Conservation (phyloP, 2,888 invertebrate genomes). For the Notocelia uddmanniana region DNA sequence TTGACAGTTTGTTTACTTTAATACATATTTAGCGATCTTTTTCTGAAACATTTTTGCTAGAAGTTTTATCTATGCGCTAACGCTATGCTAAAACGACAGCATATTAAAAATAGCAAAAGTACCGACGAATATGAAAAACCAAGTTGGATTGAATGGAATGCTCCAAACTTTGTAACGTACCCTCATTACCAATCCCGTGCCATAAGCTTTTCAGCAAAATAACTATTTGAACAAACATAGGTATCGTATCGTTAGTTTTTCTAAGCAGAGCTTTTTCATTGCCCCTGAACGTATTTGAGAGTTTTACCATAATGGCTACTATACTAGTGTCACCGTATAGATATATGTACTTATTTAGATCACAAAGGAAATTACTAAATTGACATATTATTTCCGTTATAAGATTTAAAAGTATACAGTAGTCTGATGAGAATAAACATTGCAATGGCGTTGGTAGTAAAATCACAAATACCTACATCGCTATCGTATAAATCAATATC, state of each 20-base stretch:
- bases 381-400: too few species aligned
- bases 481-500: too few species aligned
- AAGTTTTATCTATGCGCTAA: neutral
- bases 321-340: neutral
- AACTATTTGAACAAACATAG: conserved; percentile 11
- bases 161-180: conserved; percentile 8
- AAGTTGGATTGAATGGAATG: neutral
- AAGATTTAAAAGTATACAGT: too few species aligned
- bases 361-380: too few species aligned
- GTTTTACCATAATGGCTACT: neutral
- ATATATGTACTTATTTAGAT: too few species aligned
- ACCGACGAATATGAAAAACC: neutral
- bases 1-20: conserved; percentile 1
- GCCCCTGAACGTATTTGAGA: neutral
- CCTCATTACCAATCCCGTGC: conserved; percentile 16
- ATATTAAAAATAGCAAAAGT: neutral
- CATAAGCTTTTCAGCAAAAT: conserved; percentile 13
- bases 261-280: neutral
- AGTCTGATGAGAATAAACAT: too few species aligned
- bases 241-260: conserved; percentile 10
- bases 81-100: neutral
- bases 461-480: too few species aligned
- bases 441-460: too few species aligned
- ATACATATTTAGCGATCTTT: neutral
- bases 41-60: neutral